Base-by-base conservation (phyloP, 2,797 vertebrate species). In the Myotis daubentonii region DNA sequence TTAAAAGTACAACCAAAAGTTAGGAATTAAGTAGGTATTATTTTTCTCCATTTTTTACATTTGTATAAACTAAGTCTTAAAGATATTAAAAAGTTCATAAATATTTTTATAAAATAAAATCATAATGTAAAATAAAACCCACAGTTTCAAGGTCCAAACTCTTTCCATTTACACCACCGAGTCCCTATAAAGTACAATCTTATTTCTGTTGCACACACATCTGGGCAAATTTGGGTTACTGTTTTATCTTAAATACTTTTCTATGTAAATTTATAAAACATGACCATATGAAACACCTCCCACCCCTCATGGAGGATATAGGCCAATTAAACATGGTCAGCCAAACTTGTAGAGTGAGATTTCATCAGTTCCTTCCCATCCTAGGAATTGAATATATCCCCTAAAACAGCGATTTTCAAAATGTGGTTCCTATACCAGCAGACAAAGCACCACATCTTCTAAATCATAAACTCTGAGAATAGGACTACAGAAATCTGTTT, bases 1-100 rank as follows among this genome's bases (percentile, higher is more conserved):
- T 81, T 94, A 55, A 60, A 92, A 92, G 13, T 76, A 87, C n/a
- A 87, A 71, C 8, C n/a, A 51, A 79, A 94, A 75, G n/a, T 95
- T 88, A 88, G 33, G 8, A 74, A 89, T 68, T 94, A 89, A 89
- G 33, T 55, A 74, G 28, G 36, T n/a, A 87, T 89, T 66, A 47
- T 71, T 87, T 38, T 11, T 71, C 70, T 55, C 30, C 5, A 84
- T 49, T 23, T 87, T 87, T 87, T 30, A 65, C 3, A 72, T 82
- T 33, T 91, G 5, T 53, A 25, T 23, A 88, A 87, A 49, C 41
- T 89, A 87, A 87, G 33, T 55, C 38, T 84, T 85, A 90, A 62
- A 66, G 66, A 87, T 30, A 71, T 25, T 47, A 53, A 82, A 75
- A 79, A 76, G 44, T 71, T 86, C n/a, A 11, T 57, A 60, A 62